Base-by-base conservation (phyloP, 2,888 invertebrate species). In the Teinopalpus imperialis region DNA sequence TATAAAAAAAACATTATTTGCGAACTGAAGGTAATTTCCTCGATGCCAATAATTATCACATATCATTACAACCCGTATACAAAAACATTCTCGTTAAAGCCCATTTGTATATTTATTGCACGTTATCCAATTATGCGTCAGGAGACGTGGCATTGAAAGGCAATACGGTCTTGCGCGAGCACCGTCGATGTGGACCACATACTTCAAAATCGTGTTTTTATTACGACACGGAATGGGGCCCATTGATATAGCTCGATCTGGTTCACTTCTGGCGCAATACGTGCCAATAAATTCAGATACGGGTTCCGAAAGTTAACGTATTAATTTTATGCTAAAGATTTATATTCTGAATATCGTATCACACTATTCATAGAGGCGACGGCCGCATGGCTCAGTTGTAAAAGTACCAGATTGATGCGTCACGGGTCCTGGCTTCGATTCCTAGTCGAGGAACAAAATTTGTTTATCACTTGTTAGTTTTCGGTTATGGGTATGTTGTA, bases 131-230 rank as follows among this genome's bases (percentile, higher is more conserved):
- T 35, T 14, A 29, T 8, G 40, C 29, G 43, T 29, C 21, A 24
- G 13, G 20, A 27, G 20, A 18, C 34, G 24, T 36, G 43, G 36
- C 43, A 43, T 36, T 43, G 43, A 36, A 30, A 24, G 13, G 30
- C 23, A 35, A 36, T 21, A 36, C 23, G 21, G 36, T 36, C n/a
- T 30, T 36, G 43, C 29, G 20, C 23, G 36, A 24, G 24, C 29
- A 16, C 5, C 35, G 23, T 13, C 30, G 20, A 20, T 34, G 3
- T 29, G 43, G 29, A 10, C 27, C 23, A 36, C 36, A 43, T 43
- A 36, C 21, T 30, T 43, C 10, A 30, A 23, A 36, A 16, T 43
- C 36, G 16, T 43, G 27, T 30, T 43, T 18, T 23, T 6, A 23
- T 36, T 36, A 16, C 43, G 16, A 30, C 43, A 36, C 14, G 0